Evolutionary conservation across 2,113 vertebrate species (phyloP).

Genomic region (Peucedramus taeniatus): DNA sequence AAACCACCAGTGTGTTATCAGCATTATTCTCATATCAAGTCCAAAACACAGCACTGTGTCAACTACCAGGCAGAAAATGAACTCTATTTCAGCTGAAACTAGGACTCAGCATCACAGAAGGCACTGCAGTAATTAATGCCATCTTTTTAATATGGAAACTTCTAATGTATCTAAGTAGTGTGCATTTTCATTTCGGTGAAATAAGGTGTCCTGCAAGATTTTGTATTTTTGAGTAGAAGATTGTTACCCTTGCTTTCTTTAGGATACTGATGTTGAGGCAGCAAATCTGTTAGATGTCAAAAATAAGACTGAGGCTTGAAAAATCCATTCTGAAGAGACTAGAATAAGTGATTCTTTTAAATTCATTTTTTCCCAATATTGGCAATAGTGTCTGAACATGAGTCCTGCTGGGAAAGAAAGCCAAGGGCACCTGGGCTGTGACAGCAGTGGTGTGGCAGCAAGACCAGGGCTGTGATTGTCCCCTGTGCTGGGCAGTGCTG

Average conservation of each 20-base stretch:
- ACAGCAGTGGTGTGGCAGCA: not conserved
- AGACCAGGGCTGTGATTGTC: not conserved
- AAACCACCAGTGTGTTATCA: not conserved
- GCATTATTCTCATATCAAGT: not conserved
- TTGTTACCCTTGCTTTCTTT: not conserved
- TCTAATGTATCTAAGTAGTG: not conserved
- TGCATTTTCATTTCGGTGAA: not conserved
- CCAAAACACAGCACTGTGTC: not conserved
- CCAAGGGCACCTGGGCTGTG: not conserved
- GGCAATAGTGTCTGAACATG: not conserved
- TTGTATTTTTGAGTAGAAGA: not conserved
- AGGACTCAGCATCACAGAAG: not conserved
- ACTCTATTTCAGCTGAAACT: not conserved
- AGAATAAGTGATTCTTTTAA: too few species aligned
- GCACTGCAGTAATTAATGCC: not conserved
- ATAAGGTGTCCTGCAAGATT: not conserved
- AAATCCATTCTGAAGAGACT: not conserved
- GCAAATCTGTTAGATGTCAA: not conserved
- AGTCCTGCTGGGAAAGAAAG: not conserved
- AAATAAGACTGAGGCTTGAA: not conserved
- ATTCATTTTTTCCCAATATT: accelerated
- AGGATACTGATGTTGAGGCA: not conserved
- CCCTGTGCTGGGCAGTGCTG: not conserved
- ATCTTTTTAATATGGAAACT: not conserved
- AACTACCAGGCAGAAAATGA: not conserved